phyloP scores from a whole-genome alignment of 1,140 invertebrate species.

The Hypsibius dujardini region DNA sequence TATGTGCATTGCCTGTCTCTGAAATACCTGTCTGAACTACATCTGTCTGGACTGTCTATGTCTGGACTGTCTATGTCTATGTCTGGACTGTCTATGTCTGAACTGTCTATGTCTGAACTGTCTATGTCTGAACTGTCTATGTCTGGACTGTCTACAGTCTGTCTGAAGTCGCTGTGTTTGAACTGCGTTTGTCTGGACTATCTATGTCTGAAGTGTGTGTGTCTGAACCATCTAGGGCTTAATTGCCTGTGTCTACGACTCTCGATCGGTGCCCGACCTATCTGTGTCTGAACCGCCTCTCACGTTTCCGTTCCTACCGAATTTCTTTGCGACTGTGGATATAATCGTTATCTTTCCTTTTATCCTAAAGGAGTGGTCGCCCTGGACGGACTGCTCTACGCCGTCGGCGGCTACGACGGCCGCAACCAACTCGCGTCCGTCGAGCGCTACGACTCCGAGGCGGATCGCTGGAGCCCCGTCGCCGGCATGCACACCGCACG shows the following conservation, averaged over 20 bases:
- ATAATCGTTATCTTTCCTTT: constrained; percentile 18
- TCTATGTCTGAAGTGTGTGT: neutral
- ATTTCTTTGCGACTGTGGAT: neutral
- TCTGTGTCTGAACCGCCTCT: neutral
- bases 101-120: no score
- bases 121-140: no score
- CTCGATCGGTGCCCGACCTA: no score
- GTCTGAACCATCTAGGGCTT: neutral
- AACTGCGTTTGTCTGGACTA: neutral
- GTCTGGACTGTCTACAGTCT: no score
- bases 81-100: no score
- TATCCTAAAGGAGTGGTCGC: constrained; percentile 28
- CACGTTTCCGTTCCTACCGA: neutral
- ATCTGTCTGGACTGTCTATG: no score
- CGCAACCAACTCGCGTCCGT: constrained; percentile 52
- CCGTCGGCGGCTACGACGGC: constrained; percentile 65
- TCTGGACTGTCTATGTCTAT: no score
- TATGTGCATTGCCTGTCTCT: no score
- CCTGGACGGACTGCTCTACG: constrained; percentile 45
- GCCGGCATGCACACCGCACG: constrained; percentile 38
- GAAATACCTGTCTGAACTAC: no score
- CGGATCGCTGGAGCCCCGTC: constrained; percentile 26
- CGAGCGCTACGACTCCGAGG: constrained; percentile 37
- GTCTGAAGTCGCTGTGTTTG: no score
- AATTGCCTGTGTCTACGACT: no score